Evolutionary conservation across 2,797 vertebrate genomes (phyloP).

Genomic region (Adelosebastes latens): DNA sequence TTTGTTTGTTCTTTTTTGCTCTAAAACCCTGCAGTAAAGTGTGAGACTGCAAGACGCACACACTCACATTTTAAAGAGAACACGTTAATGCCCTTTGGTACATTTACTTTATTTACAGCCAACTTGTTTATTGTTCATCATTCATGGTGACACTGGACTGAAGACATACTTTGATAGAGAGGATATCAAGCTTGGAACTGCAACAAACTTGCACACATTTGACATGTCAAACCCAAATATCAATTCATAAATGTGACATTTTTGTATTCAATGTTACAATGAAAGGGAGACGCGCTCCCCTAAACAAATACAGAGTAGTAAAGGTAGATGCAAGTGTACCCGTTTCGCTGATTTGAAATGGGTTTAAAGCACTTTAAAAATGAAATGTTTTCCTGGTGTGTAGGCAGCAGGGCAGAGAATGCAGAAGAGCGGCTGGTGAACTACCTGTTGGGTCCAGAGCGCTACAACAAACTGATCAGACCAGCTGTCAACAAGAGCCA

Average conservation of each 20-base stretch:
- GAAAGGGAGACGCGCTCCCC: neutral
- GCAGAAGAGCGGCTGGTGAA: constrained; percentile 85
- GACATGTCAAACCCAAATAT: too few species aligned
- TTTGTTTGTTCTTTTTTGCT: constrained; percentile 51
- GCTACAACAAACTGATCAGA: constrained; percentile 86
- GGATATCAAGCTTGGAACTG: neutral
- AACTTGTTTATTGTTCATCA: constrained; percentile 57
- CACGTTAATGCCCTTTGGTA: constrained; percentile 26
- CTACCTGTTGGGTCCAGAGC: constrained; percentile 82
- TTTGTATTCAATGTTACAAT: neutral
- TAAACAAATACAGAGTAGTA: neutral
- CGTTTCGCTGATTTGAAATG: neutral
- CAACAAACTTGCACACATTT: neutral
- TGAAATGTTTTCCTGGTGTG: neutral
- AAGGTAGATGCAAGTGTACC: neutral
- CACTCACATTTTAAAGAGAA: neutral
- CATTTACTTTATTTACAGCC: constrained; percentile 44
- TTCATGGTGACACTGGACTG: constrained; percentile 19
- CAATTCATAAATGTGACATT: neutral
- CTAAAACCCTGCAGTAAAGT: constrained; percentile 45
- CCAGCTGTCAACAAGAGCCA: constrained; percentile 86
- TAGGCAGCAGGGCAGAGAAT: constrained; percentile 79
- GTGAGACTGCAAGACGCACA: constrained; percentile 16
- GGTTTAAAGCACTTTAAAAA: neutral
- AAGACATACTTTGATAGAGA: constrained; percentile 16